A percentile compares a stretch with the other conserved stretches of the same genome.
phyloP scores from a whole-genome alignment of 2,113 vertebrate species.

The Hyperopisus bebe region DNA sequence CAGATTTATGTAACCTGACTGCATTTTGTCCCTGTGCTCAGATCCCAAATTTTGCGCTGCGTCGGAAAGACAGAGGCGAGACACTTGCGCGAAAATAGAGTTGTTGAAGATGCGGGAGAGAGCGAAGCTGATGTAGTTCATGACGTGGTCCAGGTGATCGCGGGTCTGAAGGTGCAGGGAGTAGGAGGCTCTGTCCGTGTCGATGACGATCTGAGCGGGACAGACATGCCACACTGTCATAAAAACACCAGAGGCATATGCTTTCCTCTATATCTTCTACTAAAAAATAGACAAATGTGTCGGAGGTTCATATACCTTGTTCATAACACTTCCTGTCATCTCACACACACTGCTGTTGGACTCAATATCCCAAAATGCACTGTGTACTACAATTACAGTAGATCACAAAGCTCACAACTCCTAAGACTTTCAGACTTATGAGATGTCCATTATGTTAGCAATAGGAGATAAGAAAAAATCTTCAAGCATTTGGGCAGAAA shows the following conservation, averaged over 20 bases:
- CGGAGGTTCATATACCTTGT: background rate
- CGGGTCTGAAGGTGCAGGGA: conserved; percentile 67
- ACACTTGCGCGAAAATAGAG: conserved; percentile 74
- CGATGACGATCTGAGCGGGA: conserved; percentile 70
- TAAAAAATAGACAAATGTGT: background rate
- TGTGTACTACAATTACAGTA: background rate
- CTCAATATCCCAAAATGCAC: background rate
- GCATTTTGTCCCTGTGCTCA: background rate
- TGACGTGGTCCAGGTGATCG: conserved; percentile 75
- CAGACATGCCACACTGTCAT: background rate
- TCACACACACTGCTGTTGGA: background rate
- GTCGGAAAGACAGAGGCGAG: background rate
- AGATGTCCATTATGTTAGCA: background rate
- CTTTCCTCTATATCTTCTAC: background rate
- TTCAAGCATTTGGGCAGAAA: background rate
- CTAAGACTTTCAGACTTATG: background rate
- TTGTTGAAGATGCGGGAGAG: conserved; percentile 80
- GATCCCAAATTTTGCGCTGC: background rate
- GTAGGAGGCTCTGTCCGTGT: conserved; percentile 78
- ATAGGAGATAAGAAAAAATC: background rate
- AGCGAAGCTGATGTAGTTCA: conserved; percentile 72
- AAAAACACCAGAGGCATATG: background rate
- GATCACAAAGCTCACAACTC: background rate
- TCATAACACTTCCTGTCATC: background rate
- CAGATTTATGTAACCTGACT: background rate